Evolutionary conservation across 2,797 vertebrate species (phyloP).

Genomic region (Remorina albescens): DNA sequence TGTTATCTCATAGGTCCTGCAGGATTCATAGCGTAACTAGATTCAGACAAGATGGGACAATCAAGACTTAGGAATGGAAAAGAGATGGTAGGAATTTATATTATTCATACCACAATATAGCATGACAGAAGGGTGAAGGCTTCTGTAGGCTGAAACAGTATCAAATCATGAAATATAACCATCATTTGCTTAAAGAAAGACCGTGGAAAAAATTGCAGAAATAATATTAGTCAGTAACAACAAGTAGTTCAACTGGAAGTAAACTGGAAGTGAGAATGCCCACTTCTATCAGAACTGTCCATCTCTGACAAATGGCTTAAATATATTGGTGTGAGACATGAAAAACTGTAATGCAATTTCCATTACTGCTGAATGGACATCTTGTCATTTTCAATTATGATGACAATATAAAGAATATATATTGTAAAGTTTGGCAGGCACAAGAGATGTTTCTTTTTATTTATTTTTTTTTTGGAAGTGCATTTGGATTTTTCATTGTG

Average conservation of each 20-base stretch:
- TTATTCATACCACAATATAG: not conserved
- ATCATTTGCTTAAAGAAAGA: too few species aligned
- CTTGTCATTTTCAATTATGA: too few species aligned
- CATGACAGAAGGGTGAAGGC: not conserved
- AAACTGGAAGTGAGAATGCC: too few species aligned
- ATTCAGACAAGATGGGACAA: constrained; percentile 10
- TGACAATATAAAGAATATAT: not conserved
- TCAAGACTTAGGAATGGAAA: constrained; percentile 2
- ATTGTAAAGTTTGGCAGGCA: not conserved
- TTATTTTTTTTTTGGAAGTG: too few species aligned
- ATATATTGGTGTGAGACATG: too few species aligned
- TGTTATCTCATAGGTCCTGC: constrained; percentile 3
- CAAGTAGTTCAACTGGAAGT: not conserved
- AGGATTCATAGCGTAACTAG: constrained; percentile 7
- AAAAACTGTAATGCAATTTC: too few species aligned
- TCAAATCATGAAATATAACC: not conserved
- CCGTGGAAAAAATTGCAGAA: too few species aligned
- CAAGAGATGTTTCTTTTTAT: not conserved
- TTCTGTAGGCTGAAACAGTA: not conserved
- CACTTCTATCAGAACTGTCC: too few species aligned
- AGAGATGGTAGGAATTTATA: not conserved
- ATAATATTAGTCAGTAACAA: too few species aligned
- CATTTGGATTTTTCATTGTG: not conserved
- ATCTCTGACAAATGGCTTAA: too few species aligned
- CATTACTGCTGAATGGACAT: too few species aligned